These are phyloP conservation scores for Corythoichthys haematopterus DNA, from an alignment of 2,113 vertebrate genomes.

Conservation along the genomic window DNA sequence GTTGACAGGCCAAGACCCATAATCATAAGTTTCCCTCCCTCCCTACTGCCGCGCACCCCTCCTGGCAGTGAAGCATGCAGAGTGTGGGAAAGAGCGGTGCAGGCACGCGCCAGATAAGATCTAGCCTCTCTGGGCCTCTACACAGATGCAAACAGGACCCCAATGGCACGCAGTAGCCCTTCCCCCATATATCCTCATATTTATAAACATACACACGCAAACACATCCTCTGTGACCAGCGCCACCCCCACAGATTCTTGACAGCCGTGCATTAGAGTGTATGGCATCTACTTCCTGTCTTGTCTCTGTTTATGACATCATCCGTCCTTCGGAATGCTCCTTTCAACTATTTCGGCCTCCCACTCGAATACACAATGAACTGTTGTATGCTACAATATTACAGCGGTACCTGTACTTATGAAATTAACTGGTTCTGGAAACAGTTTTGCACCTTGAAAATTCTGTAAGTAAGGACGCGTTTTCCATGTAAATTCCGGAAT, in stretches of 20 bases:
- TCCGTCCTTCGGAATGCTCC: slow-evolving; percentile 20
- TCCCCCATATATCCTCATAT: background rate
- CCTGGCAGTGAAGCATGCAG: slow-evolving; percentile 73
- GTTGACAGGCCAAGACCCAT: slow-evolving; percentile 70
- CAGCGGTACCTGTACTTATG: too few species aligned
- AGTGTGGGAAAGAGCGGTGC: slow-evolving; percentile 82
- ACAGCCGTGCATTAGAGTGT: slow-evolving; percentile 29
- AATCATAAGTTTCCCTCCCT: slow-evolving; percentile 47
- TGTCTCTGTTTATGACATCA: slow-evolving; percentile 40
- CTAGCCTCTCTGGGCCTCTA: slow-evolving; percentile 71
- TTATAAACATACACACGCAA: slow-evolving; percentile 19
- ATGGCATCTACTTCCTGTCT: slow-evolving; percentile 54
- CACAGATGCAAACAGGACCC: slow-evolving; percentile 79
- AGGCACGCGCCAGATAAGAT: slow-evolving; percentile 82
- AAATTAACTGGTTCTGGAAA: too few species aligned
- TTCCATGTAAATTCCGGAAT: too few species aligned
- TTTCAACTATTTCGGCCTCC: slow-evolving; percentile 26
- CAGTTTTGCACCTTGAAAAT: too few species aligned
- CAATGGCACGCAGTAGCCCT: slow-evolving; percentile 50
- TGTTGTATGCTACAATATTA: background rate
- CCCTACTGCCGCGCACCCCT: slow-evolving; percentile 40
- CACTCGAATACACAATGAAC: slow-evolving; percentile 10
- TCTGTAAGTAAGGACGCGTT: too few species aligned
- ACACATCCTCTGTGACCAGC: slow-evolving; percentile 33
- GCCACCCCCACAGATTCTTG: slow-evolving; percentile 41